phyloP scores from a whole-genome alignment of 2,797 vertebrate genomes.

The Hydrocynus forskahlii region DNA sequence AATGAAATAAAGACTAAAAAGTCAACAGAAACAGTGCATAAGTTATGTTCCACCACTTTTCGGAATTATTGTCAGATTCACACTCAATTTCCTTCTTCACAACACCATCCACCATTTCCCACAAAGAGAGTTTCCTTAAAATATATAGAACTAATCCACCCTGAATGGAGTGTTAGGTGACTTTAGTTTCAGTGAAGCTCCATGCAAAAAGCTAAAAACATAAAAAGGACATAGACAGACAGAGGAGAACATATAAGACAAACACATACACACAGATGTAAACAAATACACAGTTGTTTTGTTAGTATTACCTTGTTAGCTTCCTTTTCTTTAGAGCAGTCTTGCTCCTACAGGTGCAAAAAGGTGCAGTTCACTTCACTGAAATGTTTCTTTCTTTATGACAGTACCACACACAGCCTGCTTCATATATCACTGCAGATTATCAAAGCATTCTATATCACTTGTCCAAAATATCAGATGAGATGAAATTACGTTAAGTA shows the following conservation, averaged over 20 bases:
- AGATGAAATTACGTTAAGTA: neutral
- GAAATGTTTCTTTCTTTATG: neutral
- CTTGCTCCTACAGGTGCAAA: conserved; percentile 88
- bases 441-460: neutral
- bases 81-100: neutral
- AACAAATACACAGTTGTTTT: neutral
- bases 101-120: neutral
- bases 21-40: too few relatives aligned
- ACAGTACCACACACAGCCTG: neutral
- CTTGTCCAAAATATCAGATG: neutral
- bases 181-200: conserved; percentile 21
- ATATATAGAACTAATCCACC: neutral
- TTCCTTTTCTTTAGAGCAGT: conserved; percentile 97
- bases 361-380: conserved; percentile 39
- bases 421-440: neutral
- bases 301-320: conserved; percentile 87
- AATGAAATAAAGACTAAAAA: neutral
- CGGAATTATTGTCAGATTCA: neutral
- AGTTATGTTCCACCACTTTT: neutral
- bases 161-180: conserved; percentile 20
- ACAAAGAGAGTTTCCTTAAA: neutral
- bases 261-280: conserved; percentile 37
- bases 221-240: conserved; percentile 2
- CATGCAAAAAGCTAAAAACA: conserved; percentile 9
- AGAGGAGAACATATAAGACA: neutral